Percentiles rank a stretch among this genome's conserved stretches.
These are phyloP conservation scores for Megalonaias nervosa DNA, from an alignment of 1,140 invertebrate genomes.

Conservation along the genomic window DNA sequence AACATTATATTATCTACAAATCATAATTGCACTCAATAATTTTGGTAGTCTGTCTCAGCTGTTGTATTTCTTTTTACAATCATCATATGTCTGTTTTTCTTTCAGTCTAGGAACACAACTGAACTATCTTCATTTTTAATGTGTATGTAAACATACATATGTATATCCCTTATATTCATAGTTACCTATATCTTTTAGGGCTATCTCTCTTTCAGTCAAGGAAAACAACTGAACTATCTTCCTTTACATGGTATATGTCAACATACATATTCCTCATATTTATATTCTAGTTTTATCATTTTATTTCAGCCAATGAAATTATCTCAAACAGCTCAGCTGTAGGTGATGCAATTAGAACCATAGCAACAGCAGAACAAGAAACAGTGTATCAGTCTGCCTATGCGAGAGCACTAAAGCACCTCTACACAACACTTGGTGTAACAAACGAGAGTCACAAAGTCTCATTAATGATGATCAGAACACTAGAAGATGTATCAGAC, in stretches of 20 bases:
- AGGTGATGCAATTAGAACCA: conserved; percentile 9
- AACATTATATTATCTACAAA: no score
- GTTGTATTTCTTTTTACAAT: no score
- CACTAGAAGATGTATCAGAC: conserved; percentile 28
- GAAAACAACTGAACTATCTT: no score
- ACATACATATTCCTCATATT: not conserved
- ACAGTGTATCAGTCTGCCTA: conserved; percentile 25
- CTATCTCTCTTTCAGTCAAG: no score
- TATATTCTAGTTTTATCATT: not conserved
- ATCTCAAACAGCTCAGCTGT: conserved; percentile 13
- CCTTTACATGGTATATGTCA: not conserved
- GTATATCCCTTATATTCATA: no score
- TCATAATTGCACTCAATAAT: no score
- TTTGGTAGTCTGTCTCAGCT: no score
- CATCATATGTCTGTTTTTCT: no score
- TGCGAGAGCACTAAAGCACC: conserved; percentile 18
- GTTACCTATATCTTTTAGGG: no score
- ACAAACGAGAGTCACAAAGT: conserved; percentile 37
- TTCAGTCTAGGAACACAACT: no score
- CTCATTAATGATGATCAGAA: conserved; percentile 32
- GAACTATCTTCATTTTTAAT: no score
- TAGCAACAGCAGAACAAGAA: conserved; percentile 36
- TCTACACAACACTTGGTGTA: conserved; percentile 36
- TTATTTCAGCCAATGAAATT: conserved; percentile 37
- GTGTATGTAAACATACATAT: not conserved